Percentiles rank a stretch among this genome's conserved stretches.
Conservation (phyloP, 2,113 vertebrate genomes). For the Cinclus mexicanus region DNA sequence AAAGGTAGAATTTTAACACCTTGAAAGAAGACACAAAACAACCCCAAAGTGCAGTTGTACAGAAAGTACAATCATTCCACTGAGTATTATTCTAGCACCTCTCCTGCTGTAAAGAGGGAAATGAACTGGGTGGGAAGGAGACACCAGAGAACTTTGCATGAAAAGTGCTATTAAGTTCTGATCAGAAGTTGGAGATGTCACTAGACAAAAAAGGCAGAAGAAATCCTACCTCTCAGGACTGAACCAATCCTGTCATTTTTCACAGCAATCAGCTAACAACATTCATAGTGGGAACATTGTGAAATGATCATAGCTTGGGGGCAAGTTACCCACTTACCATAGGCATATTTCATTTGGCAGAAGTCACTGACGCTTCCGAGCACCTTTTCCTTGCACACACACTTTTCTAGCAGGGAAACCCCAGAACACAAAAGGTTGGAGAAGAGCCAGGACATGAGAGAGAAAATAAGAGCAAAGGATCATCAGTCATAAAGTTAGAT, state of each 20-base stretch:
- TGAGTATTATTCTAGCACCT: not conserved
- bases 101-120: not conserved
- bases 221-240: not conserved
- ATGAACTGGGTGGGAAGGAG: not conserved
- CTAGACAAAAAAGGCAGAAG: not conserved
- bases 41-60: not conserved
- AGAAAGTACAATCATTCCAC: not conserved
- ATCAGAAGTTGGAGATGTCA: not conserved
- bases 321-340: constrained; percentile 74
- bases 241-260: not conserved
- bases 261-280: not conserved
- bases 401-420: constrained; percentile 79
- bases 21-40: not conserved
- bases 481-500: not conserved
- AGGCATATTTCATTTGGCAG: constrained; percentile 86
- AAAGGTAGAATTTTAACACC: not conserved
- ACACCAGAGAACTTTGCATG: not conserved
- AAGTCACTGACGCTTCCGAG: constrained; percentile 80
- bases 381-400: constrained; percentile 86
- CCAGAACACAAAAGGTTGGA: not conserved
- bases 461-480: not conserved
- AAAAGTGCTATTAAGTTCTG: not conserved
- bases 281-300: not conserved
- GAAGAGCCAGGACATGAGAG: not conserved
- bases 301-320: not conserved